Base-by-base conservation (phyloP, 1,140 invertebrate species). In the Bursaphelenchus mucronatus region DNA sequence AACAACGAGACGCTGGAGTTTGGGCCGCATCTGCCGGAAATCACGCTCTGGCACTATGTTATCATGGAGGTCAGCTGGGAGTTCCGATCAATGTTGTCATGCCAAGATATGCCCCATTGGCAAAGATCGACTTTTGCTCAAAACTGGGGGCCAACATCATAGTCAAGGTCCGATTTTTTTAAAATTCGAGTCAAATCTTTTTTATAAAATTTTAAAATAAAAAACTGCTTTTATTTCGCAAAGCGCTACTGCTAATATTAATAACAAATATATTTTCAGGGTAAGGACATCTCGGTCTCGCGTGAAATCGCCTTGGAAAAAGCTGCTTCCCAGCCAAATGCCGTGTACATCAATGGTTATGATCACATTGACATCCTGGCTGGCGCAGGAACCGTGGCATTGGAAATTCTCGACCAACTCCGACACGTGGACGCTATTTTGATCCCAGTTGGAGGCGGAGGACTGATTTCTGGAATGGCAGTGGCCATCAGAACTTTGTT, bases 11-110 rank as follows among this genome's bases (percentile, higher is more conserved):
- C 30, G 83, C 81, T n/a, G 92, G 92, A 40, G 90, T 95, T 0
- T 90, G 94, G 64, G 90, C 91, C 7, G 91, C 91, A 0, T 92
- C 90, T 10, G 85, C 93, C 44, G 92, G 92, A 0, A 95, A 95
- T 81, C 92, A 94, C 82, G 91, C 92, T 0, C 84, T 89, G 61
- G 92, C 88, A 0, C 82, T 95, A 5, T 87, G 87, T 66, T 93
- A 92, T 80, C 91, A 94, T 79, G 91, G 90, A 0, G 84, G 87
- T 67, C 84, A 87, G 58, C 83, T 94, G 0, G 85, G 86, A 8
- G 88, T 94, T 51, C 88, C 89, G 0, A 88, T 91, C 0, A 92
- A 90, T 0, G 91, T 95, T 4, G 89, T 95, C 0, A 94, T 94
- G 91, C 92, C 92, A 0, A 87, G 88, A 11, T 86, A 89, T 0